Evolutionary conservation across 2,113 vertebrate genomes (phyloP), one percentile per base, ranked within the genome.

Genomic region (Stigmatopora argus): DNA sequence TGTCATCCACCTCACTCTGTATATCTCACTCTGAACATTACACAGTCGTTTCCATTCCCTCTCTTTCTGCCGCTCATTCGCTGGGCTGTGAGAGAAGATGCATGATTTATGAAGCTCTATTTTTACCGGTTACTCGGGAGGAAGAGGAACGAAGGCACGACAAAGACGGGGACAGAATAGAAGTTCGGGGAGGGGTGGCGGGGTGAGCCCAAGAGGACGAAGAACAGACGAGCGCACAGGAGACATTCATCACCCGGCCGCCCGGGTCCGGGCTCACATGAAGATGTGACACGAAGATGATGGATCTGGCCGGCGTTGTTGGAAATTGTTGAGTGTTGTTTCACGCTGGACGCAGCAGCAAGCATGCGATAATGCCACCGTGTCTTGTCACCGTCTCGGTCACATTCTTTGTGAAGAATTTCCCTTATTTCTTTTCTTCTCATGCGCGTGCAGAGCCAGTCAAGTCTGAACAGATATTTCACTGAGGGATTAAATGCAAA

Each of bases 91-190:
- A 83, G 83, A 86, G 80, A 84, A 79, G 81, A 89, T 91, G 85
- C 89, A 91, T 91, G 90, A 91, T 92, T 92, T 92, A 92, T 92
- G 90, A 91, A 90, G 90, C 83, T 87, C 91, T 92, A 91, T 92
- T 92, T 91, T 92, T 92, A 91, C 85, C 90, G 65, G 89, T 87
- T 88, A 89, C 90, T 18, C 77, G 83, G 85, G 81, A 89, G 85
- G 85, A 84, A 77, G 72, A 65, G 51, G 62, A 66, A 65, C 58
- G 62, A 66, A 61, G 59, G 46, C 45, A 67, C 18, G 66, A 74
- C 62, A 77, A 69, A 82, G 69, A 71, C 19, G 60, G 48, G n/a
- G 58, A 46, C 64, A 70, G 8, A 52, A 38, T 57, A 21, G 62
- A 63, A 64, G 66, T 65, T 66, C 57, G 49, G 65, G 60, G 65